These are phyloP conservation scores for Microcaecilia unicolor DNA, from an alignment of 2,797 vertebrate genomes.

Conservation along the genomic window DNA sequence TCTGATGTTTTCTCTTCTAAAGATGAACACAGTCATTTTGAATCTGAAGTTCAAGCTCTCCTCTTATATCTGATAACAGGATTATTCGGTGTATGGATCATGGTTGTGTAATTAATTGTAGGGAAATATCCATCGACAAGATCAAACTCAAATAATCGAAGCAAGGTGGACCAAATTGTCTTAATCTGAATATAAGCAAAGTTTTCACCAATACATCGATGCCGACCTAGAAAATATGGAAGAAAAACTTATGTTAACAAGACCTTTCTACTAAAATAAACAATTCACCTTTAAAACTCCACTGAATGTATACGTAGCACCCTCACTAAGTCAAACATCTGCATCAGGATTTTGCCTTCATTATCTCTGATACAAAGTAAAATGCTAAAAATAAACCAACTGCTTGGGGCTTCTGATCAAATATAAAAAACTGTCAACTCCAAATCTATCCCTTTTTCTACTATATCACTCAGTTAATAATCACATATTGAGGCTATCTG, in stretches of 20 bases:
- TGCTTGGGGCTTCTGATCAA: no score
- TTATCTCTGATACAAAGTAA: no score
- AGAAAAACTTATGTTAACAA: no score
- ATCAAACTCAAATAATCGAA: conserved; percentile 85
- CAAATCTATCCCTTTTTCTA: no score
- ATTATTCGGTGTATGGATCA: conserved; percentile 92
- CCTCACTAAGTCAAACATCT: background rate
- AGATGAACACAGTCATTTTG: no score
- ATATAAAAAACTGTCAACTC: no score
- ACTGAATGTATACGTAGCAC: no score
- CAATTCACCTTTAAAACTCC: background rate
- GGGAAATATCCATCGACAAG: conserved; percentile 86
- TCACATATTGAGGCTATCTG: no score
- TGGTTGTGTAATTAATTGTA: conserved; percentile 88
- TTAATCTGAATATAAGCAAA: conserved; percentile 97
- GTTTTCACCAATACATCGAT: conserved; percentile 96
- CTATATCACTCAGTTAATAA: no score
- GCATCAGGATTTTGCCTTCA: no score
- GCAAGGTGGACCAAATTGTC: conserved; percentile 92
- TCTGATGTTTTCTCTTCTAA: no score
- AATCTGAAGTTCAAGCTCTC: conserved; percentile 24
- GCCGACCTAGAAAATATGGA: conserved; percentile 81
- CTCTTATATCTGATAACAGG: conserved; percentile 83
- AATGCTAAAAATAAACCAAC: no score
- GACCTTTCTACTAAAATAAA: background rate